Evolutionary conservation across 2,113 vertebrate species (phyloP).

Genomic region (Hippolais icterina): DNA sequence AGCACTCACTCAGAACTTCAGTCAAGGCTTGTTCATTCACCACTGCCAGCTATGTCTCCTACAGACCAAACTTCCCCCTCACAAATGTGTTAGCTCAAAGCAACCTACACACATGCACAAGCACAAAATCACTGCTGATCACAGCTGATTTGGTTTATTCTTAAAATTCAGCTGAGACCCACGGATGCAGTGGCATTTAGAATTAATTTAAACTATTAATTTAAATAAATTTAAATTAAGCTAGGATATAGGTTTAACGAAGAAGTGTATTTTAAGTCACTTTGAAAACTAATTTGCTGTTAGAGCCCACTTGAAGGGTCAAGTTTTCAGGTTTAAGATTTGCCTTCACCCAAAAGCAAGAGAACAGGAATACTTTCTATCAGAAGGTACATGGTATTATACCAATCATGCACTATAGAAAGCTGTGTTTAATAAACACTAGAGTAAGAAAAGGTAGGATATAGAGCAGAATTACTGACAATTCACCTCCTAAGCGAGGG

Average conservation of each 20-base stretch:
- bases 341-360: neutral
- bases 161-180: neutral
- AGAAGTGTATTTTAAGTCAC: neutral
- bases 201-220: neutral
- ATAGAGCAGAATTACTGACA: neutral
- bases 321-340: neutral
- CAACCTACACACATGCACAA: neutral
- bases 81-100: neutral
- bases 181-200: neutral
- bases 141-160: neutral
- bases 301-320: neutral
- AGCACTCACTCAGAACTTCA: neutral
- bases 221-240: too few relatives aligned
- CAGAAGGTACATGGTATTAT: neutral
- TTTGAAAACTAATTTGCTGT: neutral
- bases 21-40: neutral
- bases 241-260: neutral
- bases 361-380: neutral
- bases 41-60: neutral
- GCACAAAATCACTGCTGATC: neutral
- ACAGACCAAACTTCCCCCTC: neutral
- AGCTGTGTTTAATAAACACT: neutral
- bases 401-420: neutral
- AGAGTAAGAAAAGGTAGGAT: neutral
- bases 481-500: neutral